These are phyloP conservation scores for Virgularia gustaviana DNA, from an alignment of 92 coral and sea anemone species.

Conservation along the genomic window DNA sequence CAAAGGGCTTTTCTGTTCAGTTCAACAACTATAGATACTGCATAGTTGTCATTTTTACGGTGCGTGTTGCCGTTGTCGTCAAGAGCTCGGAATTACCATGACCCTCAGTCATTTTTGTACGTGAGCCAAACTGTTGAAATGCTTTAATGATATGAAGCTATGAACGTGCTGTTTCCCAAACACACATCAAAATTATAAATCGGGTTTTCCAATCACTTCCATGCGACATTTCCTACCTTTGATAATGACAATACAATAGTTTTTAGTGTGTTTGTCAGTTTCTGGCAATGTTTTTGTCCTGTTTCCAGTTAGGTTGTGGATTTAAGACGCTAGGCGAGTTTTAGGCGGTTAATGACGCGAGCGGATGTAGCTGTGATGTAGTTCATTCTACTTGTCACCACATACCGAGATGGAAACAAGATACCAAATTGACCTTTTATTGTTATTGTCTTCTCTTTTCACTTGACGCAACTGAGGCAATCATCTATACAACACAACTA, in stretches of 20 bases:
- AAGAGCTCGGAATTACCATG: not conserved
- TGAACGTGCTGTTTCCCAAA: not conserved
- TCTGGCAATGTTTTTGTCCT: slow-evolving; percentile 5
- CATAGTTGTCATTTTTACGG: slow-evolving; percentile 11
- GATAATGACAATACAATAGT: too few relatives aligned
- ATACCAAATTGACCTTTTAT: slow-evolving; percentile 32
- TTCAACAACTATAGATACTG: slow-evolving; percentile 1
- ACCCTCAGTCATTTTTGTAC: slow-evolving; percentile 33
- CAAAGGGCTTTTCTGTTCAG: not conserved
- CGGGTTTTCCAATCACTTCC: not conserved
- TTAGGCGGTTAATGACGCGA: not conserved
- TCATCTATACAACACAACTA: not conserved
- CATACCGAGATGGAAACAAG: slow-evolving; percentile 22
- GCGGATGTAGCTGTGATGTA: too few relatives aligned
- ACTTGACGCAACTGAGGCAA: not conserved
- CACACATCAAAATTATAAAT: not conserved
- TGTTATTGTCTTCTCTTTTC: slow-evolving; percentile 11
- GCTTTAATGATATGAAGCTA: not conserved
- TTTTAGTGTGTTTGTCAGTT: too few relatives aligned
- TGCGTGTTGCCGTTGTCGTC: slow-evolving; percentile 1
- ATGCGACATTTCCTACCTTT: not conserved
- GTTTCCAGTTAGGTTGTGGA: slow-evolving; percentile 11
- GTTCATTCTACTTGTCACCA: slow-evolving; percentile 33
- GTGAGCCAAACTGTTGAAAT: slow-evolving; percentile 18
- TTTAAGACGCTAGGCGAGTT: slow-evolving; percentile 7